These are phyloP conservation scores for Mergus octosetaceus DNA, from an alignment of 2,797 vertebrate species.

Conservation along the genomic window DNA sequence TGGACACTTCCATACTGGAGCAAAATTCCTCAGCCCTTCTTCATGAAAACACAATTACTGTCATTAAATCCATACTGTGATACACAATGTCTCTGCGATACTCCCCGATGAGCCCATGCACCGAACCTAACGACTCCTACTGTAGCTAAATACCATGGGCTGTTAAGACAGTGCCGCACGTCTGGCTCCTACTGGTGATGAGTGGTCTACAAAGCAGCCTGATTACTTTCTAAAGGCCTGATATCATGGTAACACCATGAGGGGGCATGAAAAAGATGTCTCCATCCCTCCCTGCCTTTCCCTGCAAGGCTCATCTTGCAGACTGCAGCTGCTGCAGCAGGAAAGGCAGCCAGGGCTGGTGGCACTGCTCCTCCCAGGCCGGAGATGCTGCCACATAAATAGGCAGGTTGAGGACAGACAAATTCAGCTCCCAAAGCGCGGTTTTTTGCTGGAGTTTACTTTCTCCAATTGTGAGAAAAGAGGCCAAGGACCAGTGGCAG, in stretches of 20 bases:
- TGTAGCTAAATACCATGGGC: neutral
- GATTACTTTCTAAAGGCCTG: constrained; percentile 13
- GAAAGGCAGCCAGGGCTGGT: neutral
- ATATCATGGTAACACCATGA: neutral
- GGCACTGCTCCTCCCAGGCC: neutral
- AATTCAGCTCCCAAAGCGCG: accelerated
- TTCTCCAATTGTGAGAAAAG: neutral
- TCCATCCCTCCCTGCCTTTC: neutral
- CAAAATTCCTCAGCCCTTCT: neutral
- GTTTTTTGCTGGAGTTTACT: accelerated
- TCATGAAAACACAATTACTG: constrained; percentile 21
- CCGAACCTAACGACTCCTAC: neutral
- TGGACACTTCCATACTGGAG: neutral
- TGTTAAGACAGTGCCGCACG: neutral
- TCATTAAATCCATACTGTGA: constrained; percentile 6
- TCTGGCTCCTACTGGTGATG: neutral
- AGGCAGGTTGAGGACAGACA: accelerated
- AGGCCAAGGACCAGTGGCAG: accelerated
- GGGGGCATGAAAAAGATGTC: neutral
- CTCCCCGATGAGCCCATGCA: neutral
- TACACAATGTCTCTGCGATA: neutral
- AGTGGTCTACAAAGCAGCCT: neutral
- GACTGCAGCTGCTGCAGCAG: neutral
- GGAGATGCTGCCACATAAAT: neutral
- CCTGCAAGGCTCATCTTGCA: neutral